Evolutionary conservation across 2,797 vertebrate genomes (phyloP).

Genomic region (Arnoldichthys spilopterus): DNA sequence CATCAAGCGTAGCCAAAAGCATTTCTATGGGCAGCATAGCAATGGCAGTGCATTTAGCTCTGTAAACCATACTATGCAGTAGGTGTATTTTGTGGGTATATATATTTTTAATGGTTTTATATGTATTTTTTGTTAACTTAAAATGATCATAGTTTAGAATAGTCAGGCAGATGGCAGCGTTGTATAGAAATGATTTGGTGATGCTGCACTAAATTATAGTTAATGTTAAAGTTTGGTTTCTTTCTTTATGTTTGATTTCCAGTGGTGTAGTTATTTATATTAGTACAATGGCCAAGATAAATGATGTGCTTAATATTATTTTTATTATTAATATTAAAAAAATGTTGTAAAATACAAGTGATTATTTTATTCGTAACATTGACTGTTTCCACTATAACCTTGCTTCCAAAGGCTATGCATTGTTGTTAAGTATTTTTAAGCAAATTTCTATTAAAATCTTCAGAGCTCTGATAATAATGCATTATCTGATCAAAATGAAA

Average conservation of each 20-base stretch:
- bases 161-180: not conserved
- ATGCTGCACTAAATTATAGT: not conserved
- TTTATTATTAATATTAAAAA: no score
- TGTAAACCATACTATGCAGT: not conserved
- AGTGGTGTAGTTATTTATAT: not conserved
- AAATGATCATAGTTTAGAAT: not conserved
- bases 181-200: not conserved
- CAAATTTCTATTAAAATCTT: not conserved
- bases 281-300: not conserved
- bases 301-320: not conserved
- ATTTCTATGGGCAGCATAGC: not conserved
- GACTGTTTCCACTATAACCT: not conserved
- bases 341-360: not conserved
- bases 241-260: not conserved
- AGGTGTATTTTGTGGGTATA: constrained; percentile 12
- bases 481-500: not conserved
- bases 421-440: not conserved
- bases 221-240: not conserved
- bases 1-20: not conserved
- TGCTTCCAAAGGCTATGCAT: not conserved
- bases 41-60: not conserved
- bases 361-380: not conserved
- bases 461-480: not conserved
- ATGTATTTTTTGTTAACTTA: constrained; percentile 15
- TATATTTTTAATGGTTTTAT: not conserved